Conservation (phyloP, 2,888 invertebrate genomes). For the Oscheius sp. region DNA sequence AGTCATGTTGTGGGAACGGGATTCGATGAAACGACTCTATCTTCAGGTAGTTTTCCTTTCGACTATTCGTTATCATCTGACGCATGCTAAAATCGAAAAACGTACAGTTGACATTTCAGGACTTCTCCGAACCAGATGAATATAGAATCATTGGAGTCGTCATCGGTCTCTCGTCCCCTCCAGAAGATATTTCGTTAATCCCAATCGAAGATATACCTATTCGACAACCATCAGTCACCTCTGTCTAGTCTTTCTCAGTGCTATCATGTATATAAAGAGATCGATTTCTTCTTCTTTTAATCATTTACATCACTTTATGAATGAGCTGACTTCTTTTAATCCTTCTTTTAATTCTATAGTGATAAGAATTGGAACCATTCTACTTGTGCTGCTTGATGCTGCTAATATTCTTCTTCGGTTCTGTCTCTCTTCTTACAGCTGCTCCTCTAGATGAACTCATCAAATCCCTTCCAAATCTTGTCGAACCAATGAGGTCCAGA, state of each 20-base stretch:
- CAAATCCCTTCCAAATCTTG: constrained; percentile 38
- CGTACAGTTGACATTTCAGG: not conserved
- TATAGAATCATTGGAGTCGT: constrained; percentile 18
- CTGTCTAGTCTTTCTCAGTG: constrained; percentile 23
- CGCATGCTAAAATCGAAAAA: not conserved
- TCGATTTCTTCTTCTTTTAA: not conserved
- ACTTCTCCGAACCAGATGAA: constrained; percentile 16
- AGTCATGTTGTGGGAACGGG: not conserved
- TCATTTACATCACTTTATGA: not conserved
- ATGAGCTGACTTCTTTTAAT: not conserved
- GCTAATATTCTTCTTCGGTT: constrained; percentile 1
- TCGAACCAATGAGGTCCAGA: constrained; percentile 50
- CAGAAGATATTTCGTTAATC: too few relatives aligned
- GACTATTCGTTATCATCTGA: not conserved
- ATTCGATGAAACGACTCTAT: not conserved
- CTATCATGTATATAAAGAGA: constrained; percentile 21
- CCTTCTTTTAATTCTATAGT: too few relatives aligned
- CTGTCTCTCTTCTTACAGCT: not conserved
- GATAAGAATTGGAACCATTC: not conserved
- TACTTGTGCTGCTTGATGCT: too few relatives aligned
- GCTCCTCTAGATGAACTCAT: constrained; percentile 31
- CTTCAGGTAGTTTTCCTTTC: not conserved
- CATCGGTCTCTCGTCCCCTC: too few relatives aligned
- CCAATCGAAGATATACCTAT: too few relatives aligned
- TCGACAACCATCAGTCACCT: too few relatives aligned